These are phyloP conservation scores for Phorcus lineatus DNA, from an alignment of 2,888 invertebrate genomes.

Conservation along the genomic window DNA sequence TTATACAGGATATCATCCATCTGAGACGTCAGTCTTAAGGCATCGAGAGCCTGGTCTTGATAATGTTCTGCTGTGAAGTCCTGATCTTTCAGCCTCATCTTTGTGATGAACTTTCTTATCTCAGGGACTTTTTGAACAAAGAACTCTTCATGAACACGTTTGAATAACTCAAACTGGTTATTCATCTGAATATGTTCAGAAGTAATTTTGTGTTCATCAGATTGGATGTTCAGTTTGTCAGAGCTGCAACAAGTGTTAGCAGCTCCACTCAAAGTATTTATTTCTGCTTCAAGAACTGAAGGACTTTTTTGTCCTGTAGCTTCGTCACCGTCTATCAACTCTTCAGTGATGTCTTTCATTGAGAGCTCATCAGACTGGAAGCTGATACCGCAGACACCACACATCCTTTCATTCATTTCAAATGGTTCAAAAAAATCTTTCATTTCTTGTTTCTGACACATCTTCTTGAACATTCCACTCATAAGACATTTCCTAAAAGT, in stretches of 20 bases:
- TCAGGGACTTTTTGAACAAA: not conserved
- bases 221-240: not conserved
- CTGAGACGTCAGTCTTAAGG: not conserved
- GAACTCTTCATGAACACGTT: not conserved
- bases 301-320: not conserved
- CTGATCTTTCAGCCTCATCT: not conserved
- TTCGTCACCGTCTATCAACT: not conserved
- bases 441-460: not conserved
- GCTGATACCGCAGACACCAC: constrained; percentile 48
- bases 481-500: constrained; percentile 10
- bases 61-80: not conserved
- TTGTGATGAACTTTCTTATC: not conserved
- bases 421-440: constrained; percentile 35
- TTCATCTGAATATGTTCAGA: not conserved
- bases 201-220: not conserved
- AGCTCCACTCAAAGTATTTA: not conserved
- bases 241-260: not conserved
- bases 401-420: constrained; percentile 39
- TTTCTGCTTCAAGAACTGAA: not conserved
- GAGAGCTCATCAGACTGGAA: constrained; percentile 30
- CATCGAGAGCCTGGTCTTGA: not conserved
- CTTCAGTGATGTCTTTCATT: not conserved
- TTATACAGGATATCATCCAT: not conserved
- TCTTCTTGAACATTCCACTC: not conserved
- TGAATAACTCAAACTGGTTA: not conserved